Conservation (phyloP, 1,140 invertebrate genomes). For the Drosophila mauritiana region DNA sequence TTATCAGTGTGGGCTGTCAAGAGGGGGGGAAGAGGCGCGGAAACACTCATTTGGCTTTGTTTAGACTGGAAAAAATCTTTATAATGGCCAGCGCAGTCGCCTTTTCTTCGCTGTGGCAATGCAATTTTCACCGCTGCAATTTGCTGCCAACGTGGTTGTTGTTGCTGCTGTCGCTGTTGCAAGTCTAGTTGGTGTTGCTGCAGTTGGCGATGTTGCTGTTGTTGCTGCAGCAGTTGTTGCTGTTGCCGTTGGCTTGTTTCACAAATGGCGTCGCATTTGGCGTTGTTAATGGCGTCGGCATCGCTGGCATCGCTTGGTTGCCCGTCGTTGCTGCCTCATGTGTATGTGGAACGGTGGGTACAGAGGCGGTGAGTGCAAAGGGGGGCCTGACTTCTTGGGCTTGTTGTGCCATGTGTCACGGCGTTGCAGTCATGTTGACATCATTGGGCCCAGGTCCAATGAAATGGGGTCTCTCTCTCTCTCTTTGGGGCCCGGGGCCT, state of each 20-base stretch:
- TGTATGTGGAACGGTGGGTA: slow-evolving; percentile 20
- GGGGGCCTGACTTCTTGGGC: slow-evolving; percentile 67
- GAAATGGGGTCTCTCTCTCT: slow-evolving; percentile 2
- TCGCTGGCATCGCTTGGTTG: slow-evolving; percentile 39
- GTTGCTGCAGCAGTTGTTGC: slow-evolving; percentile 20
- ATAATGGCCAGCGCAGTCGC: slow-evolving; percentile 74
- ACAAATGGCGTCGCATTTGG: slow-evolving; percentile 81
- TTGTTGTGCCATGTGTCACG: slow-evolving; percentile 82
- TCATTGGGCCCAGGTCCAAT: slow-evolving; percentile 55
- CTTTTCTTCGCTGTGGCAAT: slow-evolving; percentile 62
- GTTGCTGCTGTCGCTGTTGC: slow-evolving; percentile 9
- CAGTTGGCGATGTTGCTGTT: slow-evolving; percentile 12
- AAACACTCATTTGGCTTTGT: slow-evolving; percentile 79
- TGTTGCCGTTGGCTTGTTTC: slow-evolving; percentile 72
- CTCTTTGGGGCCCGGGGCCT: slow-evolving; percentile 5
- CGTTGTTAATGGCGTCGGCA: slow-evolving; percentile 77
- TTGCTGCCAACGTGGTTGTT: slow-evolving; percentile 51
- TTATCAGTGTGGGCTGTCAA: slow-evolving; percentile 31
- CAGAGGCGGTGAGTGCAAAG: slow-evolving; percentile 9
- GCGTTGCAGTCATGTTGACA: slow-evolving; percentile 81
- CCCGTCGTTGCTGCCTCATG: slow-evolving; percentile 22
- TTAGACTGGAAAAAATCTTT: slow-evolving; percentile 81
- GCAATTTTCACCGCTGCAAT: slow-evolving; percentile 76
- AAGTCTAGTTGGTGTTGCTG: slow-evolving; percentile 8
- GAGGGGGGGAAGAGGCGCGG: slow-evolving; percentile 3